phyloP scores from a whole-genome alignment of 2,888 invertebrate genomes.

The Aplocera efformata region DNA sequence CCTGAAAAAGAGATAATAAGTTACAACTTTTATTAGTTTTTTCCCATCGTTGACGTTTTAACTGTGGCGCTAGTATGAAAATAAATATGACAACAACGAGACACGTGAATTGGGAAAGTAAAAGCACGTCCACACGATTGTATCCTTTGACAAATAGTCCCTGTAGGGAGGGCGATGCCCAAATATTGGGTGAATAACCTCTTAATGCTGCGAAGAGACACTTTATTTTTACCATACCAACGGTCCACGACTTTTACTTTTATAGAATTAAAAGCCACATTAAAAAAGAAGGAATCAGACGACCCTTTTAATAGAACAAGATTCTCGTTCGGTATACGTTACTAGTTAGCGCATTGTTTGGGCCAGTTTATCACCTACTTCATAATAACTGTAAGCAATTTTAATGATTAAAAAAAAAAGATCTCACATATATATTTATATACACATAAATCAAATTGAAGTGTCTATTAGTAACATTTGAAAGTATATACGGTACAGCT shows the following conservation, averaged over 20 bases:
- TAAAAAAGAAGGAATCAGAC: slow-evolving; percentile 26
- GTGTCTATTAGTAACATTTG: too few relatives aligned
- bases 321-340: slow-evolving; percentile 18
- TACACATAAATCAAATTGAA: too few relatives aligned
- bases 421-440: too few relatives aligned
- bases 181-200: slow-evolving; percentile 78
- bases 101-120: slow-evolving; percentile 37
- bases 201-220: slow-evolving; percentile 75
- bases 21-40: too few relatives aligned
- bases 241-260: slow-evolving; percentile 45
- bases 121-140: slow-evolving; percentile 46
- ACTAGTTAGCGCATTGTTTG: not conserved
- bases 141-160: slow-evolving; percentile 70
- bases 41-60: too few relatives aligned
- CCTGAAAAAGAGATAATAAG: too few relatives aligned
- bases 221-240: slow-evolving; percentile 74
- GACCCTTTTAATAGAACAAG: slow-evolving; percentile 34
- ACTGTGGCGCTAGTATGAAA: too few relatives aligned
- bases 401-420: too few relatives aligned
- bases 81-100: not conserved
- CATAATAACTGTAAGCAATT: too few relatives aligned
- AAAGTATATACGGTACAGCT: too few relatives aligned
- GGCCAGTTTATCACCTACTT: too few relatives aligned
- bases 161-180: slow-evolving; percentile 68
- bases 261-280: slow-evolving; percentile 32